Conservation (phyloP, 1,140 invertebrate species). For the Oryzaephilus surinamensis region DNA sequence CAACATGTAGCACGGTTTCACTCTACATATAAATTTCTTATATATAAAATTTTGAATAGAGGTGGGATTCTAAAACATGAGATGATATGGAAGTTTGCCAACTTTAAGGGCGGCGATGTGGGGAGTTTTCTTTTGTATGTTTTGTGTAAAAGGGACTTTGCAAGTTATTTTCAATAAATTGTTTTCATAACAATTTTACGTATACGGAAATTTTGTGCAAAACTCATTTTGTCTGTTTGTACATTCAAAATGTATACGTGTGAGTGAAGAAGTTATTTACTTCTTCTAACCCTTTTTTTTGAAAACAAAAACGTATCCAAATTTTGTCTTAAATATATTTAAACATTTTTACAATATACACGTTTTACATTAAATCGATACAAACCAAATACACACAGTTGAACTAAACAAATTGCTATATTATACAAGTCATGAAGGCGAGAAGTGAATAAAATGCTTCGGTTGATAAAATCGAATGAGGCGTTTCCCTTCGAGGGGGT, state of each 20-base stretch:
- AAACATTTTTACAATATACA: too few relatives aligned
- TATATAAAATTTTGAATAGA: constrained; percentile 29
- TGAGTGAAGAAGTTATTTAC: too few relatives aligned
- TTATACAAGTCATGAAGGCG: constrained; percentile 33
- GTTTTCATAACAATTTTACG: too few relatives aligned
- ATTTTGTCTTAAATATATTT: too few relatives aligned
- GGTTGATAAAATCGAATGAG: constrained; percentile 31
- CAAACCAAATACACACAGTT: too few relatives aligned
- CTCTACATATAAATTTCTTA: constrained; percentile 30
- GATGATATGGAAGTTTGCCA: constrained; percentile 16
- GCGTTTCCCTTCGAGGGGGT: constrained; percentile 20
- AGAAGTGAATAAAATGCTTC: constrained; percentile 26
- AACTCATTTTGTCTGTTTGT: too few relatives aligned
- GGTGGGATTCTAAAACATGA: constrained; percentile 19
- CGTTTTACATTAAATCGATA: too few relatives aligned
- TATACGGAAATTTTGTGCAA: too few relatives aligned
- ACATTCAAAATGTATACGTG: too few relatives aligned
- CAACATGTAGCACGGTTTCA: constrained; percentile 26
- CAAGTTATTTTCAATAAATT: too few relatives aligned
- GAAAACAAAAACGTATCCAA: too few relatives aligned
- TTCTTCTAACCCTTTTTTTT: too few relatives aligned
- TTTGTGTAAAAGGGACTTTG: constrained; percentile 1
- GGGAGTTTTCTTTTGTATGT: constrained; percentile 8
- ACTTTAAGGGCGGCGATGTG: constrained; percentile 10
- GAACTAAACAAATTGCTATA: constrained; percentile 33